phyloP scores from a whole-genome alignment of 1,140 invertebrate species.

The Drosophila rhopaloa region DNA sequence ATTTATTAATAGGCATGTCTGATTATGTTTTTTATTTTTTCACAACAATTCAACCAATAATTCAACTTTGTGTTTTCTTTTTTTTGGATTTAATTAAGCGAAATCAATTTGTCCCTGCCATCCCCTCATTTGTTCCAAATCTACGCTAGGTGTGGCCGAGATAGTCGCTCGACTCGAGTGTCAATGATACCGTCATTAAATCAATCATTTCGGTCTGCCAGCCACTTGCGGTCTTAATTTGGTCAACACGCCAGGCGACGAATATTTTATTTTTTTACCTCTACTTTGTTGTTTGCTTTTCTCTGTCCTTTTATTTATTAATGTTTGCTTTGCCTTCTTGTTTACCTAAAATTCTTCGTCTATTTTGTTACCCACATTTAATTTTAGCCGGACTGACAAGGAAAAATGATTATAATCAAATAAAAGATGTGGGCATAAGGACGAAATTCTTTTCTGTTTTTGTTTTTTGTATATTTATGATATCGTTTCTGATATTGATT shows the following conservation, averaged over 20 bases:
- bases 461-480: neutral
- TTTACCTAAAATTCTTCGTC: slow-evolving; percentile 40
- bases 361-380: slow-evolving; percentile 26
- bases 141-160: slow-evolving; percentile 20
- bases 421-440: slow-evolving; percentile 36
- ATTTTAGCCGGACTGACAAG: slow-evolving; percentile 41
- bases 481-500: slow-evolving; percentile 5
- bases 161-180: slow-evolving; percentile 30
- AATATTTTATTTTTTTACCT: slow-evolving; percentile 35
- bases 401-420: slow-evolving; percentile 75
- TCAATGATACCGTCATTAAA: slow-evolving; percentile 73
- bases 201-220: slow-evolving; percentile 71
- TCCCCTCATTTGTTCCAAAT: slow-evolving; percentile 6
- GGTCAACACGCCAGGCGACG: slow-evolving; percentile 39
- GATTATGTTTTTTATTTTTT: too few relatives aligned
- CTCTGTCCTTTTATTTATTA: slow-evolving; percentile 39
- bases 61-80: neutral
- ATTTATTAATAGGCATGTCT: too few relatives aligned
- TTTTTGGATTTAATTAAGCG: slow-evolving; percentile 20
- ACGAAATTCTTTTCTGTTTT: neutral
- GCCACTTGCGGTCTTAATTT: slow-evolving; percentile 61
- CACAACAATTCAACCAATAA: neutral
- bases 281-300: slow-evolving; percentile 28
- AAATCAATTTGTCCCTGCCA: slow-evolving; percentile 18
- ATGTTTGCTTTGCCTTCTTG: slow-evolving; percentile 40